A percentile compares a stretch with the other conserved stretches of the same genome.
phyloP scores from a whole-genome alignment of 2,113 vertebrate species.

The Mirza zaza region DNA sequence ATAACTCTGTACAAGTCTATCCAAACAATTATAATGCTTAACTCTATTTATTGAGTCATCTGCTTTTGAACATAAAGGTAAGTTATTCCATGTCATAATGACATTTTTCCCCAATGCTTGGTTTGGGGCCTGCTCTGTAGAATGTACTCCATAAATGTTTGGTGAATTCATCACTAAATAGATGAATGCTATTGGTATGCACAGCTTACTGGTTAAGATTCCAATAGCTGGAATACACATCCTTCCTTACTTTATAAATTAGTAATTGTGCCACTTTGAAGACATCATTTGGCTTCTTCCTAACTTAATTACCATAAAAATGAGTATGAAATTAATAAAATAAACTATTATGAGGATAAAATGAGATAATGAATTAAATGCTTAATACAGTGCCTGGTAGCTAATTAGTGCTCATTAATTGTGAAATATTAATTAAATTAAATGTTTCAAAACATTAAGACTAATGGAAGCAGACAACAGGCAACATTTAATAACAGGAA shows the following conservation, averaged over 20 bases:
- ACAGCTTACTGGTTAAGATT: neutral
- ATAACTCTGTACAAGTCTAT: neutral
- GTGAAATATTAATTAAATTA: neutral
- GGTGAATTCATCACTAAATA: fast-evolving
- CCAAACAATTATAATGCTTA: neutral
- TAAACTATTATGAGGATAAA: neutral
- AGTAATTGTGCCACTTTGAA: neutral
- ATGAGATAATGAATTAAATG: neutral
- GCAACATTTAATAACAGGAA: neutral
- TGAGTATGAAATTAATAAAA: neutral
- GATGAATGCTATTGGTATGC: neutral
- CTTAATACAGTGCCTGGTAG: neutral
- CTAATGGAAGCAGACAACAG: neutral
- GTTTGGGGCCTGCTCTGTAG: neutral
- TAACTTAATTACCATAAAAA: neutral
- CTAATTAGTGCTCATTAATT: neutral
- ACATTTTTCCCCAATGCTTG: neutral
- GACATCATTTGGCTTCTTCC: neutral
- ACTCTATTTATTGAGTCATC: neutral
- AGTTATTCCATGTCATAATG: neutral
- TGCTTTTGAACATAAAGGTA: neutral
- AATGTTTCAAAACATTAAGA: neutral
- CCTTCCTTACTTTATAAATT: neutral
- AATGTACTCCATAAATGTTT: neutral
- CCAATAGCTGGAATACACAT: neutral